Evolutionary conservation across 1,140 invertebrate species (phyloP), one percentile per base, ranked within the genome.

Genomic region (Babylonia areolata): DNA sequence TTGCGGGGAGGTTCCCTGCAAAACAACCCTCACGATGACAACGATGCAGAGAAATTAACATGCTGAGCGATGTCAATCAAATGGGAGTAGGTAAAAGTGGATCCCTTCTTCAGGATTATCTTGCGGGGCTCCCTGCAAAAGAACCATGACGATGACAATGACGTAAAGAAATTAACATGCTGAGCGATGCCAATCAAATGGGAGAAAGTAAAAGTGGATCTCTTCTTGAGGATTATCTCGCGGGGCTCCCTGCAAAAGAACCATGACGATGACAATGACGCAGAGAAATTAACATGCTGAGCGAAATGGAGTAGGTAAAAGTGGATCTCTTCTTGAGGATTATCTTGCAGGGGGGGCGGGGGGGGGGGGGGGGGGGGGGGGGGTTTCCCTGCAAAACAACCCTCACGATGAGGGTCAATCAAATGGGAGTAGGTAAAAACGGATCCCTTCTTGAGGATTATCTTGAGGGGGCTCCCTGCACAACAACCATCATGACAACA

Each of bases 371-470:
- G n/a, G n/a, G n/a, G n/a, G n/a, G n/a, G n/a, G n/a, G n/a, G n/a
- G n/a, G n/a, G n/a, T n/a, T 91, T 98, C 97, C 93, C 97, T 97
- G 95, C 37, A 89, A 31, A 95, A 99, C 99, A 64, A 99, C 99
- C 51, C 99, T 99, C 54, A 99, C 98, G 90, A 99, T 99, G 94
- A n/a, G n/a, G n/a, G n/a, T n/a, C n/a, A n/a, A n/a, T n/a, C n/a
- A n/a, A n/a, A n/a, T n/a, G n/a, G n/a, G n/a, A n/a, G n/a, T n/a
- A n/a, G n/a, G n/a, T n/a, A n/a, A n/a, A 99, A 99, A 92, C 93
- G 75, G 92, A 92, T 23, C 94, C 94, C 87, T 93, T 94, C 91
- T 94, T 94, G 79, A 95, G 87, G 11, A 91, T 84, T n/a, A 94
- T 90, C 89, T 93, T 93, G 86, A 98, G 96, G n/a, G n/a, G 97